Base-by-base conservation (phyloP, 1,140 invertebrate genomes). In the Drosophila busckii region DNA sequence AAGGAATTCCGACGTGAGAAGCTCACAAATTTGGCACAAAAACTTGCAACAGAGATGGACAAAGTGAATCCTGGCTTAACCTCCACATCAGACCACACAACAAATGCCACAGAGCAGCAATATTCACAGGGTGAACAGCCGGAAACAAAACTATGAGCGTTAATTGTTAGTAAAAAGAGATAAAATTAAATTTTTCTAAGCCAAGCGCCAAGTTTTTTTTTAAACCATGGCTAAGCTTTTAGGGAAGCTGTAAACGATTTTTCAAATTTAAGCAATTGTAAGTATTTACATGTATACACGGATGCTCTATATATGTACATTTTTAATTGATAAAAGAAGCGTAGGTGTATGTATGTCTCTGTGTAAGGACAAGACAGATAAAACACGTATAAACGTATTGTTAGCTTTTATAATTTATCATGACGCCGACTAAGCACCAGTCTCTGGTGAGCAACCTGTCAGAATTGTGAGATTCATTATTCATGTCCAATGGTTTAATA, bases 1-100 rank as follows among this genome's bases (percentile, higher is more conserved):
- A 91, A 91, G 80, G 92, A 92, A 55, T 93, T 92, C 56, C 52
- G 66, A 17, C 82, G 85, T 17, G 70, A 86, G 20, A 82, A 85
- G 20, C 26, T 84, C 2, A 63, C 75, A 0, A 65, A 59, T 12
- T 35, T 86, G 34, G 80, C 60, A 0, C 49, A 66, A 3, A 34
- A 49, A 32, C 12, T 42, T 10, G 13, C 50, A 0, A 49, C 9
- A 2, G 38, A 62, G 29, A 52, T 44, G 2, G 34, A 42, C 2
- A 8, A 3, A 28, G 29, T n/a, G 16, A 10, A n/a, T 2, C 12
- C 10, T 4, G 2, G n/a, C n/a, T n/a, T n/a, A n/a, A n/a, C n/a
- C n/a, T n/a, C n/a, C n/a, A n/a, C 7, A 12, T 19, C 20, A 35
- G n/a, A 5, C 13, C 25, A 37, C 26, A 40, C 20, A 40, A 48